Conservation (phyloP, 2,113 vertebrate genomes). For the Elephantulus edwardii region DNA sequence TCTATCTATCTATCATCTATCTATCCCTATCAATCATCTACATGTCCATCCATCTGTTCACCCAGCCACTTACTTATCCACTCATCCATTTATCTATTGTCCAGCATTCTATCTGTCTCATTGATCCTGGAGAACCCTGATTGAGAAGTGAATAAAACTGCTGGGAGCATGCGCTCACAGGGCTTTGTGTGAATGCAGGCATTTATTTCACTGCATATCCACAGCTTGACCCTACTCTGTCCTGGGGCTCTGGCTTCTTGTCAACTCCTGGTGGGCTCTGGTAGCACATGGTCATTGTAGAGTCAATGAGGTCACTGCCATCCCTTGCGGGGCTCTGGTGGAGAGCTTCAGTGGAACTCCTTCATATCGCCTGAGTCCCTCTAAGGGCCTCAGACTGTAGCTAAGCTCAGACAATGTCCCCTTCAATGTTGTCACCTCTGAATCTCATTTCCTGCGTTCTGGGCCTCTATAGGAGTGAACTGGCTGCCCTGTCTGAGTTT, state of each 20-base stretch:
- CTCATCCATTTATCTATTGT: neutral
- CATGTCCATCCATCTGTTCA: too few relatives aligned
- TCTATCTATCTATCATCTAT: too few relatives aligned
- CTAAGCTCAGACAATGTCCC: neutral
- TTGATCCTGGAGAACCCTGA: neutral
- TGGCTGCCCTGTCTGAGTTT: accelerated
- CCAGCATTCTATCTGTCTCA: too few relatives aligned
- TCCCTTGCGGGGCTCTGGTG: too few relatives aligned
- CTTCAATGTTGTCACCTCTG: too few relatives aligned
- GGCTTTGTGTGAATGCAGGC: accelerated
- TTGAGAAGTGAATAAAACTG: neutral
- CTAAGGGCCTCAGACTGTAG: neutral
- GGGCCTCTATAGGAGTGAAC: neutral
- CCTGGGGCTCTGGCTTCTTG: neutral
- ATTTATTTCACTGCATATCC: accelerated
- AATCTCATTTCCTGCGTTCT: accelerated
- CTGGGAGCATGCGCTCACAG: accelerated
- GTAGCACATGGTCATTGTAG: neutral
- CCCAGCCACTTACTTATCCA: neutral
- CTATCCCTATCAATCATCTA: too few relatives aligned
- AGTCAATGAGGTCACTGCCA: too few relatives aligned
- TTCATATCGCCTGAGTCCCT: neutral
- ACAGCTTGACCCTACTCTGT: neutral
- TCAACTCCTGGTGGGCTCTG: neutral
- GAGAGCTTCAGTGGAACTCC: neutral